Evolutionary conservation across 2,113 vertebrate species (phyloP).

Genomic region (Chunga burmeisteri): DNA sequence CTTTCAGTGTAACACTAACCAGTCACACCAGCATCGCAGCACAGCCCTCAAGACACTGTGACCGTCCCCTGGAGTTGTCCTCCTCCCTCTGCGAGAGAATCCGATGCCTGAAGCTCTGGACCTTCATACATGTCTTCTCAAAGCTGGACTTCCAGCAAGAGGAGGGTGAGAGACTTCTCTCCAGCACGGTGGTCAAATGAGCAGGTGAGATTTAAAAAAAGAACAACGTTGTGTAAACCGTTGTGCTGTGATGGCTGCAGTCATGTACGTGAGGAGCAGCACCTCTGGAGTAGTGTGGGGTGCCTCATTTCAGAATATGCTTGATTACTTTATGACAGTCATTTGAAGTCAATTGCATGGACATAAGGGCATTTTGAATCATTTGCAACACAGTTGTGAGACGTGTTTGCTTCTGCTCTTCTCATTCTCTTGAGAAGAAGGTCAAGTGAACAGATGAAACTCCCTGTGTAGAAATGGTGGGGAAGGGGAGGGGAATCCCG

Average conservation of each 20-base stretch:
- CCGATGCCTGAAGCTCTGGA: accelerated
- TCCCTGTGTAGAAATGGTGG: not conserved
- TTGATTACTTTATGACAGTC: not conserved
- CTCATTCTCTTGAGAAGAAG: not conserved
- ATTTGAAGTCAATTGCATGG: not conserved
- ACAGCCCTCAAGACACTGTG: not conserved
- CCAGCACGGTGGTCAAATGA: accelerated
- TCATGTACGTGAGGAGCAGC: accelerated
- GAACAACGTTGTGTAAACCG: not conserved
- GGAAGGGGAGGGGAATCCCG: not conserved
- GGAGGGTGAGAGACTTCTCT: not conserved
- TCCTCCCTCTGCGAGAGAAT: not conserved
- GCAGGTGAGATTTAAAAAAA: not conserved
- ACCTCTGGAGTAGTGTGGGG: not conserved
- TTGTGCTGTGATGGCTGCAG: accelerated
- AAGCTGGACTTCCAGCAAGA: not conserved
- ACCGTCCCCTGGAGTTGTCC: accelerated
- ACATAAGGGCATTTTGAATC: not conserved
- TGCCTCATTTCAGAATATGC: not conserved
- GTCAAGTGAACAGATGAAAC: not conserved
- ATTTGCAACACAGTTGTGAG: not conserved
- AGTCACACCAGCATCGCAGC: not conserved
- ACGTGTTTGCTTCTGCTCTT: not conserved
- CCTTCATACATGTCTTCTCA: not conserved
- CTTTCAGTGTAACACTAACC: not conserved